These are phyloP conservation scores for Ptyas mucosa DNA, from an alignment of 2,113 vertebrate genomes.

Conservation along the genomic window DNA sequence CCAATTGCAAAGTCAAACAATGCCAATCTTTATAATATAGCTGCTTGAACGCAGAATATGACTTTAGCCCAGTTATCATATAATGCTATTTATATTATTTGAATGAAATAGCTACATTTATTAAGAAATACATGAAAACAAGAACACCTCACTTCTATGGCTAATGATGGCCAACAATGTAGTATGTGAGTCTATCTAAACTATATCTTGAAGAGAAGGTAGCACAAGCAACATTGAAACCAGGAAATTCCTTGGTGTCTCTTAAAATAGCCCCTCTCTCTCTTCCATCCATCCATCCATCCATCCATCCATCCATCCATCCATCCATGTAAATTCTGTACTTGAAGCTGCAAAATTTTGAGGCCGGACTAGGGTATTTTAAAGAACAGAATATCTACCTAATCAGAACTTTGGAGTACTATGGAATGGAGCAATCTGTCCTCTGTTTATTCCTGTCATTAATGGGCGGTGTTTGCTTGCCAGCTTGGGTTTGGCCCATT, in stretches of 20 bases:
- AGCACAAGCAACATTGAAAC: background rate
- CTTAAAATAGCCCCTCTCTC: background rate
- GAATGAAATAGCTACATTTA: background rate
- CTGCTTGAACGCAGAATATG: background rate
- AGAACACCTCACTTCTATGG: background rate
- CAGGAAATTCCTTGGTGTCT: background rate
- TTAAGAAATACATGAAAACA: background rate
- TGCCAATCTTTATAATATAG: background rate
- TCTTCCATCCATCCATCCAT: fast-evolving
- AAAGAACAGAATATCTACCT: background rate
- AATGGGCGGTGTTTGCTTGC: background rate
- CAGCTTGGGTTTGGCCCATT: background rate
- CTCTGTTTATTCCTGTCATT: background rate
- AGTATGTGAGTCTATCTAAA: background rate
- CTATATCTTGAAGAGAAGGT: background rate
- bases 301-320: fast-evolving
- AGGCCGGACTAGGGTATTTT: background rate
- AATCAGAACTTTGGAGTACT: background rate
- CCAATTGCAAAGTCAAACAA: background rate
- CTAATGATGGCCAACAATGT: background rate
- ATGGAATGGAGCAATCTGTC: background rate
- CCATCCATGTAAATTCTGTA: background rate
- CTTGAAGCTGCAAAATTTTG: background rate
- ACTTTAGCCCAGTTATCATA: background rate
- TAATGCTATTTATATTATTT: background rate